Conservation (phyloP, 2,113 vertebrate genomes). For the Gallinago media region DNA sequence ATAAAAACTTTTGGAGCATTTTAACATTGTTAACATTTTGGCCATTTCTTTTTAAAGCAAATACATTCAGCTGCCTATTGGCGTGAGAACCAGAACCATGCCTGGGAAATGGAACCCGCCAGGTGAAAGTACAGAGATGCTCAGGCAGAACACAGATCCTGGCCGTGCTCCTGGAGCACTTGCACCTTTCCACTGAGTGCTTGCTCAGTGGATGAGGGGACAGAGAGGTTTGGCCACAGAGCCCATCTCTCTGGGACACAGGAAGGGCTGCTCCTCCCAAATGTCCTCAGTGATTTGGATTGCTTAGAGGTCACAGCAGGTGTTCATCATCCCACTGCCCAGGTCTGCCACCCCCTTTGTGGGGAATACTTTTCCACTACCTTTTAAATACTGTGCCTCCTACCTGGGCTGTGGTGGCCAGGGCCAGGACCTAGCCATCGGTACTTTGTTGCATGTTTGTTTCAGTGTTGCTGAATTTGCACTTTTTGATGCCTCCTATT, state of each 20-base stretch:
- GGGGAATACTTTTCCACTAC: background rate
- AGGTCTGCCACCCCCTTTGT: background rate
- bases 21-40: background rate
- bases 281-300: background rate
- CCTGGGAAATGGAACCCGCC: background rate
- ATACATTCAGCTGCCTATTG: fast-evolving
- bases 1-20: background rate
- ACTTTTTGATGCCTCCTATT: background rate
- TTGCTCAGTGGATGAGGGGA: fast-evolving
- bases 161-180: background rate
- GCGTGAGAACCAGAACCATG: background rate
- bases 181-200: background rate
- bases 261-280: background rate
- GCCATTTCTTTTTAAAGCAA: background rate
- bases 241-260: fast-evolving
- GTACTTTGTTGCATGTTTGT: background rate
- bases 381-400: background rate
- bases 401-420: background rate
- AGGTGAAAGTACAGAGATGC: background rate
- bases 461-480: background rate
- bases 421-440: background rate
- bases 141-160: background rate
- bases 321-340: background rate
- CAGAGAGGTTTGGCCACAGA: background rate
- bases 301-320: background rate